Conservation (phyloP, 1,140 invertebrate species). For the Leptonema lineaticorne region DNA sequence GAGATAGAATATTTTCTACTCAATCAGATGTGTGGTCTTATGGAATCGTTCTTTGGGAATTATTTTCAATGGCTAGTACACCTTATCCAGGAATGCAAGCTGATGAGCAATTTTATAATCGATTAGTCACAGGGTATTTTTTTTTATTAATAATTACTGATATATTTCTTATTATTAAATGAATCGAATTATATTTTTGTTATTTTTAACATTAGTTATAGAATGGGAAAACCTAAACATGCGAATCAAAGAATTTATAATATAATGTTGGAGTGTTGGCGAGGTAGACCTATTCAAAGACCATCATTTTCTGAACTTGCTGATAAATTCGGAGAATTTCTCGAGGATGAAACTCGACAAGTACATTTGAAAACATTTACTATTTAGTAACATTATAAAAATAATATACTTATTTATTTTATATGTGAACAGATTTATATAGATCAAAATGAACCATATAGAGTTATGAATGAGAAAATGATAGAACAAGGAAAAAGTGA, state of each 20-base stretch:
- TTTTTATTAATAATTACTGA: no score
- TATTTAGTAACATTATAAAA: no score
- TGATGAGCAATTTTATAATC: conserved; percentile 69
- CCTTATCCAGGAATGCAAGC: conserved; percentile 85
- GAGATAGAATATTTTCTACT: conserved; percentile 78
- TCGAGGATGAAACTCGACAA: conserved; percentile 79
- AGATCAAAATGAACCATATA: conserved; percentile 79
- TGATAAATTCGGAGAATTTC: conserved; percentile 71
- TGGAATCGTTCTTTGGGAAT: conserved; percentile 92
- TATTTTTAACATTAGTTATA: conserved; percentile 56
- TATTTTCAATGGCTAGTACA: conserved; percentile 85
- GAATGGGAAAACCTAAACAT: conserved; percentile 82
- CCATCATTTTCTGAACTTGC: conserved; percentile 79
- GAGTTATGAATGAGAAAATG: conserved; percentile 65
- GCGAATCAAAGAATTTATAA: conserved; percentile 76
- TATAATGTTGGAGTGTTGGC: conserved; percentile 86
- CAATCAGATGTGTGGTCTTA: conserved; percentile 93
- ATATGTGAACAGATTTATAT: no score
- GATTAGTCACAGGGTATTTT: conserved; percentile 73
- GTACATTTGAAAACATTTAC: conserved; percentile 64
- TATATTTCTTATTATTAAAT: background rate
- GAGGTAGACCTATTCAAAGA: conserved; percentile 69
- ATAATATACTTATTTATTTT: no score
- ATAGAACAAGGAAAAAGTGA: conserved; percentile 58
- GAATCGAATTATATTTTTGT: background rate